phyloP scores from a whole-genome alignment of 1,140 invertebrate species.

The Thereuonema tuberculata region DNA sequence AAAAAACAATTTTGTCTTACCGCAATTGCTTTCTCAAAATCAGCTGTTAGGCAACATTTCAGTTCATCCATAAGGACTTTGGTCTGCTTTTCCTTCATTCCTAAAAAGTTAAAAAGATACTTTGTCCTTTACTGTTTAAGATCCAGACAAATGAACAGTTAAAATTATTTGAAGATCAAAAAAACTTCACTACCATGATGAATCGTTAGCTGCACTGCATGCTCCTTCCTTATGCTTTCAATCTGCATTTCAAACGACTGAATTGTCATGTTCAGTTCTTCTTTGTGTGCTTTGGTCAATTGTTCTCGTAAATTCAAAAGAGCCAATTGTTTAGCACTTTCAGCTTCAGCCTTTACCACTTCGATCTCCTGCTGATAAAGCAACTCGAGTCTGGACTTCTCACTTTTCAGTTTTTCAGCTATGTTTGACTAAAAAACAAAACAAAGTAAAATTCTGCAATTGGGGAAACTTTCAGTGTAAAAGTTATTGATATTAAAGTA shows the following conservation, averaged over 20 bases:
- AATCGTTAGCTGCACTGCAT: neutral
- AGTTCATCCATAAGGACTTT: too few relatives aligned
- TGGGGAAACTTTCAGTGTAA: too few relatives aligned
- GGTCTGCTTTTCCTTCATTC: too few relatives aligned
- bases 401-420: neutral
- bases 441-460: too few relatives aligned
- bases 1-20: too few relatives aligned
- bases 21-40: too few relatives aligned
- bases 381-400: neutral
- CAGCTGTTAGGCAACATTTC: too few relatives aligned
- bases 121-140: too few relatives aligned
- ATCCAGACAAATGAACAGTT: too few relatives aligned
- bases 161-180: too few relatives aligned
- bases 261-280: neutral
- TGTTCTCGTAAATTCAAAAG: neutral
- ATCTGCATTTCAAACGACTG: neutral
- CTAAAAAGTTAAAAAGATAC: too few relatives aligned
- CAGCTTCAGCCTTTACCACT: neutral
- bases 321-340: neutral
- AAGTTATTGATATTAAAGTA: too few relatives aligned
- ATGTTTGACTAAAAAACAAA: neutral
- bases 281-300: conserved; percentile 1
- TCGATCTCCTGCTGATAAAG: neutral
- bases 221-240: neutral
- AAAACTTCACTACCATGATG: neutral